A percentile compares a stretch with the other conserved stretches of the same genome.
These are phyloP conservation scores for Eupithecia exiguata DNA, from an alignment of 2,888 invertebrate species.

Conservation along the genomic window DNA sequence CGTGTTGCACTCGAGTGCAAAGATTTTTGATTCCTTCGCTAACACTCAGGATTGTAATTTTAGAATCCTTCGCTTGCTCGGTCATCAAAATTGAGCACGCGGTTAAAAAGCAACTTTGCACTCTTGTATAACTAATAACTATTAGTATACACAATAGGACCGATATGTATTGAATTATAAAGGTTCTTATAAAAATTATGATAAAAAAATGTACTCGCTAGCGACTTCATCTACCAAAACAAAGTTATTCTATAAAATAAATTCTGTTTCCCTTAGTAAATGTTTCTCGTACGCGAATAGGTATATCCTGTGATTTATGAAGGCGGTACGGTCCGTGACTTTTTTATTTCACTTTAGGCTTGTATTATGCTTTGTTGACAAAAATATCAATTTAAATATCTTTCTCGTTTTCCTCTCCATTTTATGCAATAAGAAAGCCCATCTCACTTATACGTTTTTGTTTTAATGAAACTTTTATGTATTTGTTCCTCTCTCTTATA, in stretches of 20 bases:
- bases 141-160: no score
- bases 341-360: not conserved
- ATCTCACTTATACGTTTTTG: not conserved
- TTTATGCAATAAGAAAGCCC: not conserved
- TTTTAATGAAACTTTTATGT: not conserved
- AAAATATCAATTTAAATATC: slow-evolving; percentile 7
- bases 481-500: not conserved
- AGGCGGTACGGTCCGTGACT: not conserved
- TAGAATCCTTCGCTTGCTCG: no score
- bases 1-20: no score
- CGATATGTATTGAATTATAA: no score
- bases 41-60: no score
- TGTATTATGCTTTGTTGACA: not conserved
- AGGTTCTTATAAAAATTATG: no score
- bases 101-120: no score
- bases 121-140: no score
- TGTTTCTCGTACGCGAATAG: not conserved
- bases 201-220: no score
- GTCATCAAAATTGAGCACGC: no score
- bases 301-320: not conserved
- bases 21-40: no score
- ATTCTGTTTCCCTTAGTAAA: not conserved
- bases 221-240: not conserved
- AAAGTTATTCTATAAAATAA: not conserved
- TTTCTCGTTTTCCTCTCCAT: not conserved